Percentiles rank a stretch among this genome's conserved stretches.
Conservation (phyloP, 2,113 vertebrate genomes). For the Meles meles region DNA sequence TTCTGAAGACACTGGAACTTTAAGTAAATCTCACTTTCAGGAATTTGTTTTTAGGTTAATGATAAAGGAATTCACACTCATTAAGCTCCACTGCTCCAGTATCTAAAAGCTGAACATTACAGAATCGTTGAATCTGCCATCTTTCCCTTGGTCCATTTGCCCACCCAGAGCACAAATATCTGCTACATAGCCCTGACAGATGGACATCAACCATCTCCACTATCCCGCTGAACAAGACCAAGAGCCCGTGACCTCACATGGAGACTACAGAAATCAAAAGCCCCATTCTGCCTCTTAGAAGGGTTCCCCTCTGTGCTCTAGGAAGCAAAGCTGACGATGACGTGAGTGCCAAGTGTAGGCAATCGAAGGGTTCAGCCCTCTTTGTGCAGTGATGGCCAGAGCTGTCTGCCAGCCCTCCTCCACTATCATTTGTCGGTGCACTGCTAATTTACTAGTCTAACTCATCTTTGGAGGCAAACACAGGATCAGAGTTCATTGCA, state of each 20-base stretch:
- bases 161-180: background rate
- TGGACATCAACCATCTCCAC: background rate
- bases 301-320: background rate
- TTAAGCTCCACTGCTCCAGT: background rate
- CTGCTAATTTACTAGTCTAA: conserved; percentile 28
- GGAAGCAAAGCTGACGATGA: background rate
- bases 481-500: background rate
- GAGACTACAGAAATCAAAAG: background rate
- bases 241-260: rapidly evolving
- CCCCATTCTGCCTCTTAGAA: background rate
- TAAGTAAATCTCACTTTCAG: background rate
- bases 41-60: background rate
- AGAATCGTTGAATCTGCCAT: background rate
- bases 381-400: background rate
- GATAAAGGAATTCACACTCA: background rate
- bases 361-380: background rate
- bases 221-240: background rate
- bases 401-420: conserved; percentile 23
- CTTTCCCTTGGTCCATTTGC: background rate
- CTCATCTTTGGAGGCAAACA: conserved; percentile 20
- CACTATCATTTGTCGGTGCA: background rate
- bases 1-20: background rate
- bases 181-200: rapidly evolving
- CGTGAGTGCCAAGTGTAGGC: background rate
- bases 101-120: background rate